Evolutionary conservation across 2,113 vertebrate species (phyloP).

Genomic region (Craseonycteris thonglongyai): DNA sequence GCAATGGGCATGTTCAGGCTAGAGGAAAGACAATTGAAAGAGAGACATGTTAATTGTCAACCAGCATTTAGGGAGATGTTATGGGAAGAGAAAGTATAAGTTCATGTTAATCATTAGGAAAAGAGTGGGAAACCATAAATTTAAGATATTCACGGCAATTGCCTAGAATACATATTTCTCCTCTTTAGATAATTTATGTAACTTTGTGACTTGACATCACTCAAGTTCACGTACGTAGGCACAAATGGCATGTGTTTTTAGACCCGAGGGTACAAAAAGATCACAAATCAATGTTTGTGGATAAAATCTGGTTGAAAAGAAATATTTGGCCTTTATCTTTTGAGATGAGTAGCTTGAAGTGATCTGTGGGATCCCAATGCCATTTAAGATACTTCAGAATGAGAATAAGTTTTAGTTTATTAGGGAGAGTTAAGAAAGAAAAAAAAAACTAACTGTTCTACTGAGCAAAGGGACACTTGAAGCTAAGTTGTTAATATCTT

Average conservation of each 20-base stretch:
- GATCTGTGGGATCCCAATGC: neutral
- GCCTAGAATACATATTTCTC: slow-evolving; percentile 17
- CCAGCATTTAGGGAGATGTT: slow-evolving; percentile 31
- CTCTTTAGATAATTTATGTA: slow-evolving; percentile 38
- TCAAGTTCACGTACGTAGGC: slow-evolving; percentile 51
- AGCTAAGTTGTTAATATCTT: neutral
- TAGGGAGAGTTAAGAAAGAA: neutral
- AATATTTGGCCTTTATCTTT: slow-evolving; percentile 41
- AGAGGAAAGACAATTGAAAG: slow-evolving; percentile 18
- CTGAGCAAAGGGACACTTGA: neutral
- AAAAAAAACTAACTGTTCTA: neutral
- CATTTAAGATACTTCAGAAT: neutral
- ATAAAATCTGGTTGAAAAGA: slow-evolving; percentile 36
- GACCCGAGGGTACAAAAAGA: slow-evolving; percentile 14
- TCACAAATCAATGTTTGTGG: slow-evolving; percentile 47
- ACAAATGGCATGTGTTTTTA: slow-evolving; percentile 38
- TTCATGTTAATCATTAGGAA: slow-evolving; percentile 16
- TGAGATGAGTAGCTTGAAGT: neutral
- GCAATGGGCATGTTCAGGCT: slow-evolving; percentile 33
- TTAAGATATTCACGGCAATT: neutral
- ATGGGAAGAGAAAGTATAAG: neutral
- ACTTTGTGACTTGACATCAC: slow-evolving; percentile 24
- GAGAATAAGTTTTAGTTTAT: neutral
- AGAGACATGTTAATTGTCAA: neutral
- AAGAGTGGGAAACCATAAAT: neutral